Evolutionary conservation across 2,113 vertebrate species (phyloP), one percentile per base, ranked within the genome.

Genomic region (Oreocharis arfaki): DNA sequence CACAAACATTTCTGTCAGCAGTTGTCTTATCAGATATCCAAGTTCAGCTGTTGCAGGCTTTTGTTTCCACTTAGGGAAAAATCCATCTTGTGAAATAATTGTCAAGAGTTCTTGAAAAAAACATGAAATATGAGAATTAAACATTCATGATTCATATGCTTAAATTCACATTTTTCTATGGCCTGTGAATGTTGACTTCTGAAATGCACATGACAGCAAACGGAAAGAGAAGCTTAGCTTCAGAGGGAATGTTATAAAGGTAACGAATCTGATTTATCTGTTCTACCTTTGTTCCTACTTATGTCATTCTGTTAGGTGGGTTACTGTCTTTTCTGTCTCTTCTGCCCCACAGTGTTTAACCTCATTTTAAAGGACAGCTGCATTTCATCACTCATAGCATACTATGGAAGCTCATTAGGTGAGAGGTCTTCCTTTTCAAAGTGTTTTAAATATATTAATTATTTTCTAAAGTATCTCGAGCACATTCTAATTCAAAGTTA

Each of bases 1-100:
- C 59, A 79, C 1, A 3, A 95, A 94, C 16, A 9, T 78, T 92
- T 86, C 73, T 93, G 74, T 73, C 94, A 91, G 67, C 85, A 96
- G 67, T 70, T 89, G 50, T 80, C 90, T 96, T 80, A 95, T 87
- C 87, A 97, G 88, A 96, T 86, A 95, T 52, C 22, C 30, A 86
- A 52, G 16, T 82, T 98, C 86, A 95, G 75, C 78, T 93, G 44
- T 87, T 87, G 32, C 67, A 85, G 64, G 55, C 65, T 89, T 90
- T 89, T 46, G 1, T 84, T 89, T 95, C 78, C 69, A 90, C 65
- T 91, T 60, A 53, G 28, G 65, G n/a, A 87, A 93, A 91, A 93
- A 79, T 91, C 61, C 90, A 60, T 87, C 82, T 56, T 73, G 49
- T 60, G 53, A 95, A 95, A 87, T 93, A 94, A 93, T 94, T 95